These are phyloP conservation scores for Distichodus sexfasciatus DNA, from an alignment of 2,797 vertebrate genomes.

Conservation along the genomic window DNA sequence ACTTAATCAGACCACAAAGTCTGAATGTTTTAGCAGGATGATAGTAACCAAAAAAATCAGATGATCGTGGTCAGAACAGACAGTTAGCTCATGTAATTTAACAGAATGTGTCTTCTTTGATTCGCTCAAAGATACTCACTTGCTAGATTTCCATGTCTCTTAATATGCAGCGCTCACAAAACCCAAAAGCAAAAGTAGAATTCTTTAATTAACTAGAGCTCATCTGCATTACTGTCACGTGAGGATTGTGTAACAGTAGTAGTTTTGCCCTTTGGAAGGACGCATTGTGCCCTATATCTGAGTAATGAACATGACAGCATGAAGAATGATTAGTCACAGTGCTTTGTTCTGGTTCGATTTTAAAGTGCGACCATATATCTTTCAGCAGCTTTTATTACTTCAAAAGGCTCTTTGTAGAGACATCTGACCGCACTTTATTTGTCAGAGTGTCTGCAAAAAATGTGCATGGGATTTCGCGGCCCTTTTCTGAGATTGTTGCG, in stretches of 20 bases:
- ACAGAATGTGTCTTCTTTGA: no score
- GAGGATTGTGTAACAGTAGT: not conserved
- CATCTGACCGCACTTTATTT: conserved; percentile 25
- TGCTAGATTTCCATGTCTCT: no score
- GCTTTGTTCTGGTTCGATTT: not conserved
- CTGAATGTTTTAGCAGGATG: no score
- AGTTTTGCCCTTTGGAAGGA: not conserved
- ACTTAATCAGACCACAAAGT: no score
- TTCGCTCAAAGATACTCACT: no score
- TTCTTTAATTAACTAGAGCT: not conserved
- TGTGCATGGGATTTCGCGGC: not conserved
- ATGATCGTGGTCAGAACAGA: no score
- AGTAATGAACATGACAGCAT: conserved; percentile 1
- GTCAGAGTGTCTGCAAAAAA: conserved; percentile 11
- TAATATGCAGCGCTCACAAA: no score
- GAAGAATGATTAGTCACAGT: not conserved
- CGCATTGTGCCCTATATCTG: conserved; percentile 7
- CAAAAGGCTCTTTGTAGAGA: not conserved
- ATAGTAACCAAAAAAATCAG: no score
- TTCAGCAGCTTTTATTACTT: conserved; percentile 6
- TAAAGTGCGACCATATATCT: conserved; percentile 20
- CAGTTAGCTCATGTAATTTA: no score
- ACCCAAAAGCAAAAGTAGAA: not conserved
- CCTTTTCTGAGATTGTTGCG: no score
- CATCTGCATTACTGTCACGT: not conserved